Evolutionary conservation across 2,113 vertebrate genomes (phyloP).

Genomic region (Xenopus tropicalis): DNA sequence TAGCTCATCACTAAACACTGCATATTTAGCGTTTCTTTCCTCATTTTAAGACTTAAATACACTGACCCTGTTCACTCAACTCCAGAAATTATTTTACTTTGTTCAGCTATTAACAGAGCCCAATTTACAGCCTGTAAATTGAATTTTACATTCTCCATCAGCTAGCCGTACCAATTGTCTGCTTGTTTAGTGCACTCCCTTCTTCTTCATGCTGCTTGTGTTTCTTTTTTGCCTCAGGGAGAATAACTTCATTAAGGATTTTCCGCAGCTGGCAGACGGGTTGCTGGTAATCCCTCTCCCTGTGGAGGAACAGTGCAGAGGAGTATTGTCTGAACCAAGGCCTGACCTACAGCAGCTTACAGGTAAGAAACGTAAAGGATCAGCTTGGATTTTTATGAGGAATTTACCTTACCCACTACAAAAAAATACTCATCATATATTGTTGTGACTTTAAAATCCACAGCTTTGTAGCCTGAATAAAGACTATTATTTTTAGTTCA

Average conservation of each 20-base stretch:
- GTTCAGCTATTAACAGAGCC: no score
- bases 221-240: conserved; percentile 72
- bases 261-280: conserved; percentile 91
- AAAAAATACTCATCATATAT: no score
- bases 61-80: no score
- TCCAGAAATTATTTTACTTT: no score
- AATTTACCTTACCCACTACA: no score
- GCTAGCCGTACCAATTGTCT: neutral
- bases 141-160: neutral
- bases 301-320: conserved; percentile 93
- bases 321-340: conserved; percentile 88
- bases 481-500: no score
- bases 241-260: conserved; percentile 98
- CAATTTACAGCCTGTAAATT: neutral
- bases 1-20: no score
- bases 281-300: conserved; percentile 93
- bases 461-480: no score
- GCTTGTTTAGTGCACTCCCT: neutral
- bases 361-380: conserved; percentile 61
- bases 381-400: neutral
- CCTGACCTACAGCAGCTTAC: conserved; percentile 88
- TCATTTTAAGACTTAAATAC: no score
- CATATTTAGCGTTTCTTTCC: no score
- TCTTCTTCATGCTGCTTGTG: neutral
- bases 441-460: no score